Evolutionary conservation across 2,888 invertebrate species (phyloP).

Genomic region (Athetis lepigone): DNA sequence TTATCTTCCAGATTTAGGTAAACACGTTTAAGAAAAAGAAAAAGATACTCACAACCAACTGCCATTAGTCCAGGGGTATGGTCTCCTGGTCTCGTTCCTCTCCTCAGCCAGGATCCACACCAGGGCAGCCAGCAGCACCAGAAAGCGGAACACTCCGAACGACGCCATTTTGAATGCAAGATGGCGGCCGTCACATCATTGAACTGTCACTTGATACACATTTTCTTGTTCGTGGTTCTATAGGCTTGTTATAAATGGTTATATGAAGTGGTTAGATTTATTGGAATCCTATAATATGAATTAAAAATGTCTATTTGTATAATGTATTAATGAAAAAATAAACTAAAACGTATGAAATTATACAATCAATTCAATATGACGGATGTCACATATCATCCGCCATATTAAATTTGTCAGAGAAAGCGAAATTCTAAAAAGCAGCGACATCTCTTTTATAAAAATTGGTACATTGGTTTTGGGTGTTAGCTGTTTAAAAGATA

Average conservation of each 20-base stretch:
- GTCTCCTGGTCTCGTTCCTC: conserved; percentile 63
- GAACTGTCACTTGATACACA: conserved; percentile 49
- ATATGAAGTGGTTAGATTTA: neutral
- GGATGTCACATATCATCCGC: neutral
- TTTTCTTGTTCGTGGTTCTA: conserved; percentile 9
- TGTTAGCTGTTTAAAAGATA: neutral
- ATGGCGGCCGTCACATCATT: conserved; percentile 64
- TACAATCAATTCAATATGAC: no score
- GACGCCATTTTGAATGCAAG: conserved; percentile 78
- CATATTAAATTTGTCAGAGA: neutral
- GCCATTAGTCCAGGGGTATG: conserved; percentile 82
- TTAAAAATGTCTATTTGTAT: neutral
- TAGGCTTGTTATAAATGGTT: neutral
- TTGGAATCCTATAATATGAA: conserved; percentile 28
- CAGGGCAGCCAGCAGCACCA: conserved; percentile 79
- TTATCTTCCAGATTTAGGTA: no score
- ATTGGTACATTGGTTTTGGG: neutral
- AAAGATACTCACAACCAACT: conserved; percentile 87
- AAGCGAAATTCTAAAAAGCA: no score
- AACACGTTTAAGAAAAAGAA: neutral
- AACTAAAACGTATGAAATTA: neutral
- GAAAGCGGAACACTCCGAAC: conserved; percentile 78
- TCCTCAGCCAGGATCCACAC: conserved; percentile 80
- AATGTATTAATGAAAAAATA: neutral
- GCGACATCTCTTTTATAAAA: neutral